Conservation (phyloP, 1,140 invertebrate species). For the Ridgeia piscesae region DNA sequence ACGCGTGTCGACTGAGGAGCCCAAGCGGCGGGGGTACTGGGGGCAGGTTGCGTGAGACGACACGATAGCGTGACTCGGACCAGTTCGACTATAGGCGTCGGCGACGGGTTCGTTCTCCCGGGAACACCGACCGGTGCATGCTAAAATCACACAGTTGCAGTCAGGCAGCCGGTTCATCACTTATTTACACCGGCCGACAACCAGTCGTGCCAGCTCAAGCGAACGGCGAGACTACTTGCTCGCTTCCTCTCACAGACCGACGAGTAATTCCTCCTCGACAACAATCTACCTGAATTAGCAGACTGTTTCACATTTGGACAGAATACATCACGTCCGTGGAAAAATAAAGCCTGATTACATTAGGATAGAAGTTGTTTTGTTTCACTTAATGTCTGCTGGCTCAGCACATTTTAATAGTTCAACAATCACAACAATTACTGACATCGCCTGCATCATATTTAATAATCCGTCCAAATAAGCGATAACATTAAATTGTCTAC, state of each 20-base stretch:
- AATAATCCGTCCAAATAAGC: no score
- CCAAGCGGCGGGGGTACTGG: neutral
- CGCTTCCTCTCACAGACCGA: neutral
- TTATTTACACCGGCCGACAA: neutral
- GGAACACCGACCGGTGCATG: neutral
- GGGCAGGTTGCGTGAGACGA: neutral
- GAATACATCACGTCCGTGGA: no score
- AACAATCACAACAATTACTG: no score
- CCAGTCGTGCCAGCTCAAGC: neutral
- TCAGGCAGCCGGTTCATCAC: neutral
- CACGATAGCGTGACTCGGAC: neutral
- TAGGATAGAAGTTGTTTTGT: no score
- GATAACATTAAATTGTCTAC: no score
- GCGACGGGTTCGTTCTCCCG: neutral
- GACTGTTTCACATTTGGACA: neutral
- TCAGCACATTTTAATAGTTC: no score
- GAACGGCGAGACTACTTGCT: neutral
- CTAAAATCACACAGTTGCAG: conserved; percentile 1
- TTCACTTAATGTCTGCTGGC: no score
- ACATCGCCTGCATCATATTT: no score
- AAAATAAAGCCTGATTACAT: no score
- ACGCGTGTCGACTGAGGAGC: neutral
- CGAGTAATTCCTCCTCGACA: neutral
- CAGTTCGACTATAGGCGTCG: neutral
- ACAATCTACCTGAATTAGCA: neutral